phyloP scores from a whole-genome alignment of 2,888 invertebrate genomes.

The Drosophila monieri region DNA sequence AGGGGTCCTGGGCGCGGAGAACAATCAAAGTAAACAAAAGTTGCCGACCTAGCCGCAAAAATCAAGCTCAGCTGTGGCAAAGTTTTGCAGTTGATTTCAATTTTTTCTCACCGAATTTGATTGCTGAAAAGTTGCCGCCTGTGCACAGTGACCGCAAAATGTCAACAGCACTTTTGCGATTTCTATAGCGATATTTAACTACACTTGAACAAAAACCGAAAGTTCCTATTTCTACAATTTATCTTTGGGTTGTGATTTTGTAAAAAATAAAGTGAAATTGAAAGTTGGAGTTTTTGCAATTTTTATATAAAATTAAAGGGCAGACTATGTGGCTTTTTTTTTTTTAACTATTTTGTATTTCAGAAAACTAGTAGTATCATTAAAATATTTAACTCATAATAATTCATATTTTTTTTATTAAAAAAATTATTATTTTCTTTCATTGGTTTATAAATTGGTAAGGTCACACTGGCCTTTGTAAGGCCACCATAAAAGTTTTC shows the following conservation, averaged over 20 bases:
- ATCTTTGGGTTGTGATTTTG: background rate
- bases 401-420: too few relatives aligned
- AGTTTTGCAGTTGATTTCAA: slow-evolving; percentile 46
- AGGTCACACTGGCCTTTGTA: too few relatives aligned
- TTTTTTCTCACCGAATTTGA: slow-evolving; percentile 40
- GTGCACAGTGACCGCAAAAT: slow-evolving; percentile 41
- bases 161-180: slow-evolving; percentile 25
- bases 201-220: slow-evolving; percentile 7
- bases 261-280: too few relatives aligned
- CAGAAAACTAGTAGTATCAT: too few relatives aligned
- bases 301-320: too few relatives aligned
- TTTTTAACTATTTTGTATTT: too few relatives aligned
- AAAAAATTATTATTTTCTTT: too few relatives aligned
- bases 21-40: slow-evolving; percentile 36
- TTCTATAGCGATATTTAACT: background rate
- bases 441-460: too few relatives aligned
- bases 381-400: too few relatives aligned
- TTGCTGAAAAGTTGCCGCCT: slow-evolving; percentile 25
- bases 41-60: slow-evolving; percentile 22
- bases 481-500: too few relatives aligned
- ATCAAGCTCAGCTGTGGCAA: slow-evolving; percentile 57
- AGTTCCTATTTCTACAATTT: background rate
- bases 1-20: background rate
- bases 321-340: too few relatives aligned
- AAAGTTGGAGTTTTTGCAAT: too few relatives aligned